phyloP scores from a whole-genome alignment of 2,113 vertebrate species.

The Scatophagus argus region DNA sequence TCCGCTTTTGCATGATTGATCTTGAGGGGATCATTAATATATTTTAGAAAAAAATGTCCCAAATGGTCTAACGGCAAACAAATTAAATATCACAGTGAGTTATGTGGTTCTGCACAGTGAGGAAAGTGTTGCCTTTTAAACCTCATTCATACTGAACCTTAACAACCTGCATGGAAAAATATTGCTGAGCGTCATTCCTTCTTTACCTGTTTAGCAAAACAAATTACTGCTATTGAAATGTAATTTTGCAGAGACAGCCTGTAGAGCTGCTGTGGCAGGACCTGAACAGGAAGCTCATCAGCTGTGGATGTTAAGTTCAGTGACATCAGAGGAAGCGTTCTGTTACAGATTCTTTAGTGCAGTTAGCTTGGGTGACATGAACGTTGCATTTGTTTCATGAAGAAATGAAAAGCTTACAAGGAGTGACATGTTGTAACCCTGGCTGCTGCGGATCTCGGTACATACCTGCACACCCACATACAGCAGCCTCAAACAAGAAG shows the following conservation, averaged over 20 bases:
- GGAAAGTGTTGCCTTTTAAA: no score
- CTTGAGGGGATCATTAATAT: slow-evolving; percentile 11
- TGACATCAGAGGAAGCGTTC: background rate
- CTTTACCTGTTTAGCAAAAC: background rate
- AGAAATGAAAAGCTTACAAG: background rate
- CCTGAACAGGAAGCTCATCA: background rate
- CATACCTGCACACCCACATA: background rate
- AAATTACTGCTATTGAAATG: no score
- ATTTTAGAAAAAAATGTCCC: slow-evolving; percentile 6
- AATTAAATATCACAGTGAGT: background rate
- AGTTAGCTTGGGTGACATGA: background rate
- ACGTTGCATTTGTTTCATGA: background rate
- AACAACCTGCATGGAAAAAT: background rate
- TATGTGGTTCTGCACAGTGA: background rate
- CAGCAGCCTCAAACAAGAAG: background rate
- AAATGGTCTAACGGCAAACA: background rate
- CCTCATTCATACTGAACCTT: no score
- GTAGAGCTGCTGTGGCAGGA: background rate
- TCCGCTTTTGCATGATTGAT: slow-evolving; percentile 3
- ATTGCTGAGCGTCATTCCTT: background rate
- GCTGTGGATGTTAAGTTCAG: background rate
- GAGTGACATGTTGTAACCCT: background rate
- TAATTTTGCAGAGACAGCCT: no score
- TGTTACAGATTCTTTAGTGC: background rate
- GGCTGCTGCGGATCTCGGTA: background rate